Evolutionary conservation across 1,140 invertebrate genomes (phyloP).

Genomic region (Ostrea denselamellosa): DNA sequence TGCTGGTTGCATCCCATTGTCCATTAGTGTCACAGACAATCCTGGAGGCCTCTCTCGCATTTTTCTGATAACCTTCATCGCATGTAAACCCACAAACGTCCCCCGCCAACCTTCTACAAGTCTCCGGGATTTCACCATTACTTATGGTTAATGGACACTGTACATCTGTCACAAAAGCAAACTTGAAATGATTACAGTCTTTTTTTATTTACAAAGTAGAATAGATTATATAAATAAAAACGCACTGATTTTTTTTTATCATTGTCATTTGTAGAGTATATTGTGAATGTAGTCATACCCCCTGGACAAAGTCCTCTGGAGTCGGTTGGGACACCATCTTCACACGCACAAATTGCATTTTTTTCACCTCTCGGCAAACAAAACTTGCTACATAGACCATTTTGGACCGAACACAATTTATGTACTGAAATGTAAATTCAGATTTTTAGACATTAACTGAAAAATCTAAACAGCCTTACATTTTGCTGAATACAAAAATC

Average conservation of each 20-base stretch:
- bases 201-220: background rate
- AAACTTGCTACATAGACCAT: conserved; percentile 41
- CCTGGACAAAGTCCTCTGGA: background rate
- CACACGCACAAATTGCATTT: conserved; percentile 17
- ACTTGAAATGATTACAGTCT: no score
- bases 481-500: background rate
- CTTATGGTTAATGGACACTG: background rate
- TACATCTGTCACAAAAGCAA: conserved; percentile 6
- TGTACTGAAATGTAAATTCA: conserved; percentile 31
- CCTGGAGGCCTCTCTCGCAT: background rate
- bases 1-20: background rate
- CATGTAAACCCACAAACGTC: conserved; percentile 9
- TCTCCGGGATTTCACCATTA: background rate
- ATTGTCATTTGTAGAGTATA: background rate
- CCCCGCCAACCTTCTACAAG: conserved; percentile 32
- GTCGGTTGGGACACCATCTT: background rate
- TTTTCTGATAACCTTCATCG: background rate
- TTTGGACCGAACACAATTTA: conserved; percentile 12
- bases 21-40: background rate
- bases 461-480: no score
- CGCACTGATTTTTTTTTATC: background rate
- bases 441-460: background rate
- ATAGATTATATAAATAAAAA: background rate
- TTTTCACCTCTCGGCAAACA: conserved; percentile 45
- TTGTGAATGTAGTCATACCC: background rate